phyloP scores from a whole-genome alignment of 2,888 invertebrate genomes.

The Xanthia togata region DNA sequence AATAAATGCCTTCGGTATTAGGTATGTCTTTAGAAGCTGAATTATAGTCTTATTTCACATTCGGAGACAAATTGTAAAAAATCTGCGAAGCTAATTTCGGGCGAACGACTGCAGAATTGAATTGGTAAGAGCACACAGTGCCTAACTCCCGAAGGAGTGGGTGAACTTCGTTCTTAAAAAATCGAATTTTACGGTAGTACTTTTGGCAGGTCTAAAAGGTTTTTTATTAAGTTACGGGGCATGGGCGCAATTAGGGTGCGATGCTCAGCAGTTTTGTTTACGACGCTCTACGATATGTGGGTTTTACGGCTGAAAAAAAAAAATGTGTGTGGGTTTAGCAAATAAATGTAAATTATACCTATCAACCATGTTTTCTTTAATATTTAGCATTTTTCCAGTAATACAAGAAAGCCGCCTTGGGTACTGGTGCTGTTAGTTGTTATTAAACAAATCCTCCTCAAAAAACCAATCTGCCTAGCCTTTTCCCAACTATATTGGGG shows the following conservation, averaged over 20 bases:
- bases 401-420: neutral
- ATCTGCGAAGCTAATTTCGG: conserved; percentile 28
- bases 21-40: neutral
- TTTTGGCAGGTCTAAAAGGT: conserved; percentile 63
- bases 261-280: conserved; percentile 25
- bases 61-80: conserved; percentile 20
- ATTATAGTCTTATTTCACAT: conserved; percentile 13
- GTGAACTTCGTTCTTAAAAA: conserved; percentile 47
- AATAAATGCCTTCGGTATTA: neutral
- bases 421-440: neutral
- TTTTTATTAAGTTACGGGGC: conserved; percentile 62
- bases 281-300: conserved; percentile 2
- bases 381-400: neutral
- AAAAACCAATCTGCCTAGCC: too few relatives aligned
- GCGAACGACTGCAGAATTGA: conserved; percentile 46
- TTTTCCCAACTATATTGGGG: too few relatives aligned
- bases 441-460: neutral
- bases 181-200: conserved; percentile 53
- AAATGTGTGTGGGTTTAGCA: conserved; percentile 10
- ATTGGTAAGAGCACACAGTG: conserved; percentile 39
- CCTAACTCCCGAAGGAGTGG: conserved; percentile 18
- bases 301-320: conserved; percentile 18
- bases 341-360: neutral
- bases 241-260: conserved; percentile 40
- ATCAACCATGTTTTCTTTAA: neutral